Percentiles rank a stretch among this genome's conserved stretches.
phyloP scores from a whole-genome alignment of 2,888 invertebrate genomes.

The Lordiphosa andalusiaca region DNA sequence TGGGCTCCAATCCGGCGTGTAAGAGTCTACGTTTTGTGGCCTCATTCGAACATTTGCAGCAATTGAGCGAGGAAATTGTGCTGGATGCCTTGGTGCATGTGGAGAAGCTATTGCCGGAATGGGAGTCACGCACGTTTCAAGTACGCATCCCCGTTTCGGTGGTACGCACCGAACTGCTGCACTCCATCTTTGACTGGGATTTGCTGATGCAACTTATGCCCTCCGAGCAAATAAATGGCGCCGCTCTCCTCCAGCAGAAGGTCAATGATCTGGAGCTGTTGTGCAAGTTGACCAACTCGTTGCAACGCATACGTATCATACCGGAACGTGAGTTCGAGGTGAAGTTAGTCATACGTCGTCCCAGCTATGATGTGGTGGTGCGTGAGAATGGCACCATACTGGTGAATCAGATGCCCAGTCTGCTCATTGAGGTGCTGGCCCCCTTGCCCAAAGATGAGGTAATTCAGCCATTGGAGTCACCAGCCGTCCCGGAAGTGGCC shows the following conservation, averaged over 20 bases:
- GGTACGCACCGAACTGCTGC: constrained; percentile 31
- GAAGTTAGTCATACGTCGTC: constrained; percentile 22
- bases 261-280: constrained; percentile 39
- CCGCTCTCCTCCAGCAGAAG: constrained; percentile 32
- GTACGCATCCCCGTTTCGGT: constrained; percentile 28
- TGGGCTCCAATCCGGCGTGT: background rate
- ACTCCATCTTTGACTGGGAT: constrained; percentile 46
- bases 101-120: constrained; percentile 28
- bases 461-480: too few species aligned
- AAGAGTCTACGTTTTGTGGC: background rate
- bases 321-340: constrained; percentile 28
- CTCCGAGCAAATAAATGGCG: constrained; percentile 22
- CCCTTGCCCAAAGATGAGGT: background rate
- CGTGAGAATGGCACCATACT: constrained; percentile 33
- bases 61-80: constrained; percentile 17
- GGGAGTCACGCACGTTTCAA: constrained; percentile 32
- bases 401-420: constrained; percentile 35
- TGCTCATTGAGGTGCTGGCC: constrained; percentile 25
- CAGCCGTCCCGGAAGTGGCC: too few species aligned
- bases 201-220: constrained; percentile 34
- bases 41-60: background rate
- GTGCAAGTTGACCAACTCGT: constrained; percentile 32
- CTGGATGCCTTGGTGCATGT: constrained; percentile 38
- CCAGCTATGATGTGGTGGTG: constrained; percentile 36
- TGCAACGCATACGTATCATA: constrained; percentile 35